Evolutionary conservation across 2,113 vertebrate genomes (phyloP).

Genomic region (Phycodurus eques): DNA sequence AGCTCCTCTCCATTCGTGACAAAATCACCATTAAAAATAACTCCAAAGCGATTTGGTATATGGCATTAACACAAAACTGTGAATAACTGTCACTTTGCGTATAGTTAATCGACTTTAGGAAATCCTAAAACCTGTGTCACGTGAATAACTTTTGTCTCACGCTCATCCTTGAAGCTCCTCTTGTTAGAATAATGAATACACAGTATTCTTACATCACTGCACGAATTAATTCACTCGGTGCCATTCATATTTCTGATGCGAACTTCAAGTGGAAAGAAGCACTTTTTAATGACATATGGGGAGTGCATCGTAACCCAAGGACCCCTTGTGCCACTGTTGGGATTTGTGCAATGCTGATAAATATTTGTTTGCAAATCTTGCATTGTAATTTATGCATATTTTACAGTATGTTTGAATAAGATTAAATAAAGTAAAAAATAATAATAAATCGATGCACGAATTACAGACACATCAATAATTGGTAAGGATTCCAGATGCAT

Average conservation of each 20-base stretch:
- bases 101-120: not conserved
- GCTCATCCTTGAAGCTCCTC: not conserved
- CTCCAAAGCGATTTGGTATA: not conserved
- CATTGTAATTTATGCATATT: too few species aligned
- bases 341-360: too few species aligned
- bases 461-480: too few species aligned
- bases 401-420: too few species aligned
- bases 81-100: not conserved
- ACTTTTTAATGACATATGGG: too few species aligned
- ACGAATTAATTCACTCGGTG: not conserved
- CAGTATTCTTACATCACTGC: too few species aligned
- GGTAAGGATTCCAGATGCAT: not conserved
- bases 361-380: too few species aligned
- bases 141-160: not conserved
- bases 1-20: too few species aligned
- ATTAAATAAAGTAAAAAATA: too few species aligned
- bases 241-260: not conserved
- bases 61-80: not conserved
- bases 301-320: too few species aligned
- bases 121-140: not conserved
- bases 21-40: not conserved
- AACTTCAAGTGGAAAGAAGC: not conserved
- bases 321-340: too few species aligned
- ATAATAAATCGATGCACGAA: too few species aligned
- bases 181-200: not conserved